Evolutionary conservation across 1,140 invertebrate genomes (phyloP).

Genomic region (Eriocheir sinensis): DNA sequence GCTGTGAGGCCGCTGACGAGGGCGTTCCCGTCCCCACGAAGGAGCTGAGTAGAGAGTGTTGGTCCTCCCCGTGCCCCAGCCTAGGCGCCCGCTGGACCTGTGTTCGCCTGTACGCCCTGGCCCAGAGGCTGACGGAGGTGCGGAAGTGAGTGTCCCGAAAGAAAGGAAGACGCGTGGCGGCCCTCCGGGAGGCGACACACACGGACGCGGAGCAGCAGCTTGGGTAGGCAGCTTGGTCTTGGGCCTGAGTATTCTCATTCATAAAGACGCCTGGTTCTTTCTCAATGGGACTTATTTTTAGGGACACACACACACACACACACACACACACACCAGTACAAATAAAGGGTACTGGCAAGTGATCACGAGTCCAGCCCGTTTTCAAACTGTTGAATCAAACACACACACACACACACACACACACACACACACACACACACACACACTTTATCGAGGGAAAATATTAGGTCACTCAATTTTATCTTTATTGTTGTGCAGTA

Average conservation of each 20-base stretch:
- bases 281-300: not conserved
- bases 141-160: not conserved
- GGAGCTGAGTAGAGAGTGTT: not conserved
- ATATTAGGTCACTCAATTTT: too few relatives aligned
- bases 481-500: too few relatives aligned
- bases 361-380: too few relatives aligned
- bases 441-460: not conserved
- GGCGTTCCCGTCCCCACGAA: not conserved
- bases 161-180: not conserved
- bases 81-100: conserved; percentile 50
- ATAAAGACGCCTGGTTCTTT: not conserved
- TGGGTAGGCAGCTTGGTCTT: too few relatives aligned
- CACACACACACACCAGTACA: conserved; percentile 6
- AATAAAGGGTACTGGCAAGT: too few relatives aligned
- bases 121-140: conserved; percentile 31
- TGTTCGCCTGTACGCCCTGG: conserved; percentile 5
- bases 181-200: not conserved
- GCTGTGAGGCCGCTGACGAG: not conserved
- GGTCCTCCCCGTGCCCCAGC: conserved; percentile 37
- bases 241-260: too few relatives aligned
- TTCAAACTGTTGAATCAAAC: too few relatives aligned
- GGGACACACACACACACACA: not conserved
- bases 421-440: not conserved
- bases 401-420: not conserved
- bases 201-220: too few relatives aligned